Evolutionary conservation across 2,888 invertebrate species (phyloP).

Genomic region (Pimpla rufipes): DNA sequence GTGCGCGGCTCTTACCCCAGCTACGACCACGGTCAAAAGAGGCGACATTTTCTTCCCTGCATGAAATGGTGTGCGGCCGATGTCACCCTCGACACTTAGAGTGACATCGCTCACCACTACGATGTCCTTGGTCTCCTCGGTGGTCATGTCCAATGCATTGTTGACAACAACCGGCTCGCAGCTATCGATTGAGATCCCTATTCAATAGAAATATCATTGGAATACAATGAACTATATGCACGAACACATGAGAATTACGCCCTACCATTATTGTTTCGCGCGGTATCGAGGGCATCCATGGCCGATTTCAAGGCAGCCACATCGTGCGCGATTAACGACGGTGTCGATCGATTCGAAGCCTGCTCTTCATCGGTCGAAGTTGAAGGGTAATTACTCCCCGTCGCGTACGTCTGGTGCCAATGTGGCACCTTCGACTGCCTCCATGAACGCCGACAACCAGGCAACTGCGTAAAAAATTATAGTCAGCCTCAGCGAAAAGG

Average conservation of each 20-base stretch:
- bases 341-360: background rate
- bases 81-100: no score
- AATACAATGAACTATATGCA: background rate
- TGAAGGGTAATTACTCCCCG: background rate
- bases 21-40: background rate
- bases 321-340: background rate
- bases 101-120: background rate
- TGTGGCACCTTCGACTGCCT: background rate
- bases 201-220: background rate
- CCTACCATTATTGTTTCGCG: background rate
- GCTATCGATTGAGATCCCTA: background rate
- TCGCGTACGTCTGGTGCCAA: background rate
- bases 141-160: background rate
- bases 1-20: background rate
- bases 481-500: background rate
- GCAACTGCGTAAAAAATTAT: conserved; percentile 1
- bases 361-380: background rate
- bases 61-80: background rate
- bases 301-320: background rate
- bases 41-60: background rate
- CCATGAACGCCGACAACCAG: background rate
- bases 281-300: no score
- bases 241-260: background rate
- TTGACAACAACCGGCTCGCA: no score
- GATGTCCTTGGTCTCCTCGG: background rate